These are phyloP conservation scores for Ciona savignyi DNA, from an alignment of 23 tunicate genomes.

Conservation along the genomic window DNA sequence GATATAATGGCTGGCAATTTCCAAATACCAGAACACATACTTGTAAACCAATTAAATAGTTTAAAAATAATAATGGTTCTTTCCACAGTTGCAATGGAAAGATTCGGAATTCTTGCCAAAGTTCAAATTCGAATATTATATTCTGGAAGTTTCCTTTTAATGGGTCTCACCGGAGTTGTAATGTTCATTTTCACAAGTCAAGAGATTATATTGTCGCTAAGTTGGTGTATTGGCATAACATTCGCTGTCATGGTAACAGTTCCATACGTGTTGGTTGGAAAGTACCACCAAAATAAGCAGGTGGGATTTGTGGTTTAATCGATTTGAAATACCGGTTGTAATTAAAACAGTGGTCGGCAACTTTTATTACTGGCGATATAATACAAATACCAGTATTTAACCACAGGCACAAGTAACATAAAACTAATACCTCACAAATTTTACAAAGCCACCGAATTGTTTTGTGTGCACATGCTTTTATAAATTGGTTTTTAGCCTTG, in stretches of 20 bases:
- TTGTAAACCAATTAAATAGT: background rate
- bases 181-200: conserved; percentile 62
- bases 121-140: conserved; percentile 39
- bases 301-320: conserved; percentile 15
- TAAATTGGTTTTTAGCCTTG: no score
- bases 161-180: conserved; percentile 29
- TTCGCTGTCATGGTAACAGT: conserved; percentile 57
- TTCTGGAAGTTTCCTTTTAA: conserved; percentile 35
- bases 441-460: no score
- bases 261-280: conserved; percentile 76
- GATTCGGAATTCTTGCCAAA: conserved; percentile 27
- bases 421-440: no score
- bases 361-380: no score
- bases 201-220: conserved; percentile 42
- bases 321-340: no score
- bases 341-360: no score
- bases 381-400: no score
- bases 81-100: conserved; percentile 56
- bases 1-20: no score
- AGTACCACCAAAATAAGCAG: conserved; percentile 49
- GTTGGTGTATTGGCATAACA: conserved; percentile 67
- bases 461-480: no score
- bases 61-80: background rate
- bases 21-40: background rate
- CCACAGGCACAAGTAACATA: no score